phyloP scores from a whole-genome alignment of 92 coral and sea anemone genomes.

The Isaurus tuberculatus region DNA sequence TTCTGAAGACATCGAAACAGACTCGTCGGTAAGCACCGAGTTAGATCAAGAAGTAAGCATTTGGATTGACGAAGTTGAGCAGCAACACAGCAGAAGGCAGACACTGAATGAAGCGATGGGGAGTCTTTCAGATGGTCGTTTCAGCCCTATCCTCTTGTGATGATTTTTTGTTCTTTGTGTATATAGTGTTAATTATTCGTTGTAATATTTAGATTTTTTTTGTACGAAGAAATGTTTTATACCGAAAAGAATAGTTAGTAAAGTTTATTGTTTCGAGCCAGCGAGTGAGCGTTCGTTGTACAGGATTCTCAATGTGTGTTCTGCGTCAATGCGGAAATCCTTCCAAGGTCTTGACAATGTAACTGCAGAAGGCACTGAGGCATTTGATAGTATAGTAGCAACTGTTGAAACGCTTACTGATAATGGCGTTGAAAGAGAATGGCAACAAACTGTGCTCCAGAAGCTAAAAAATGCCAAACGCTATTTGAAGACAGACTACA shows the following conservation, averaged over 20 bases:
- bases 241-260: no score
- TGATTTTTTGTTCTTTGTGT: no score
- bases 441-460: slow-evolving; percentile 16
- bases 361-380: slow-evolving; percentile 66
- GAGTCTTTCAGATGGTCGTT: slow-evolving; percentile 50
- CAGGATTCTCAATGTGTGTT: background rate
- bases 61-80: slow-evolving; percentile 57
- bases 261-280: no score
- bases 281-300: background rate
- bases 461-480: slow-evolving; percentile 57
- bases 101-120: slow-evolving; percentile 35
- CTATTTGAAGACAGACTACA: slow-evolving; percentile 69
- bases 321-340: slow-evolving; percentile 48
- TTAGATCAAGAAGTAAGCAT: slow-evolving; percentile 51
- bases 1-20: background rate
- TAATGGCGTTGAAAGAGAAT: slow-evolving; percentile 35
- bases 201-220: no score
- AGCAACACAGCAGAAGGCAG: slow-evolving; percentile 56
- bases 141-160: slow-evolving; percentile 32
- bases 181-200: no score
- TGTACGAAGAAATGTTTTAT: no score
- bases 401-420: slow-evolving; percentile 35
- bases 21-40: background rate
- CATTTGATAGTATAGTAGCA: slow-evolving; percentile 35
- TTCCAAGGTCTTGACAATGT: slow-evolving; percentile 58